These are phyloP conservation scores for Epicauta chinensis DNA, from an alignment of 1,140 invertebrate genomes.

Conservation along the genomic window DNA sequence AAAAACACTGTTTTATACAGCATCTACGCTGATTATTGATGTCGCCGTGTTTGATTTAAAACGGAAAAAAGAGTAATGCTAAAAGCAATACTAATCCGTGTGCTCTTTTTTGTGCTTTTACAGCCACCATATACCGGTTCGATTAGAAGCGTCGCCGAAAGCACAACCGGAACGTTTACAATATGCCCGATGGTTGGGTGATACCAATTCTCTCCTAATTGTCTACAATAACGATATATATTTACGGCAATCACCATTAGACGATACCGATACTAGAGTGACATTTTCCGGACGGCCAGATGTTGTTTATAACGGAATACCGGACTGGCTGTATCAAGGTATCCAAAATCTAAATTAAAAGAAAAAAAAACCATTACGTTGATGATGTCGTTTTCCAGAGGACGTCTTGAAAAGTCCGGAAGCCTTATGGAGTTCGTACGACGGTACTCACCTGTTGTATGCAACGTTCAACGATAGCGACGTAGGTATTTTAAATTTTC, in stretches of 20 bases:
- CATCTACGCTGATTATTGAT: too few relatives aligned
- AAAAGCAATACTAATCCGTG: constrained; percentile 2
- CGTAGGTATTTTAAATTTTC: constrained; percentile 68
- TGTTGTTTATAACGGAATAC: constrained; percentile 81
- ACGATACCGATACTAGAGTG: constrained; percentile 56
- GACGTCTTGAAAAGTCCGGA: constrained; percentile 67
- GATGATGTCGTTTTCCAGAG: constrained; percentile 50
- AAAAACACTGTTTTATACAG: too few relatives aligned
- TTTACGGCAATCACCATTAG: constrained; percentile 62
- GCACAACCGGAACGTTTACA: constrained; percentile 65
- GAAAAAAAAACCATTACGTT: too few relatives aligned
- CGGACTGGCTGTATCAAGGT: constrained; percentile 94
- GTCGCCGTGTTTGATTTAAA: neutral
- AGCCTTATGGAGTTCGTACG: constrained; percentile 77
- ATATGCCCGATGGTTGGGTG: constrained; percentile 70
- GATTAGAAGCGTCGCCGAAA: constrained; percentile 56
- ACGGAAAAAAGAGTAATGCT: neutral
- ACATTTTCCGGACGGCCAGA: constrained; percentile 69
- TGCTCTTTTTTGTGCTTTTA: neutral
- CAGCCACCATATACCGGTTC: constrained; percentile 74
- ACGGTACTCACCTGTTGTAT: constrained; percentile 75
- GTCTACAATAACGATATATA: constrained; percentile 83
- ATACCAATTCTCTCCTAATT: constrained; percentile 62
- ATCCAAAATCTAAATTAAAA: constrained; percentile 13
- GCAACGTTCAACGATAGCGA: constrained; percentile 82